These are phyloP conservation scores for Sarcophaga caerulescens DNA, from an alignment of 2,888 invertebrate species.

Conservation along the genomic window DNA sequence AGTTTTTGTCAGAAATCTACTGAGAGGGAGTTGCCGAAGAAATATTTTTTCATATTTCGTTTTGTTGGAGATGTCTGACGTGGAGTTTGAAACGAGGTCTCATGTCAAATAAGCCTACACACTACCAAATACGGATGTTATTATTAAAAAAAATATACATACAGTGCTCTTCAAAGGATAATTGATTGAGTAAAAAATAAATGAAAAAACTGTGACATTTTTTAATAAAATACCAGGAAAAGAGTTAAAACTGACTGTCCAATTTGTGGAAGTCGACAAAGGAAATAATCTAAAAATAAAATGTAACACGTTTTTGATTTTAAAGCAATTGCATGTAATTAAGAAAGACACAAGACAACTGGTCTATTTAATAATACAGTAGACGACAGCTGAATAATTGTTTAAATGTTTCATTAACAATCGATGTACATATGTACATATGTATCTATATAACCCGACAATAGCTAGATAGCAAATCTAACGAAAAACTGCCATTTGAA, in stretches of 20 bases:
- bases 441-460: not conserved
- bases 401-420: slow-evolving; percentile 20
- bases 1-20: too few species aligned
- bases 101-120: too few species aligned
- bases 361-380: slow-evolving; percentile 10
- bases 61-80: too few species aligned
- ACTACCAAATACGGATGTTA: too few species aligned
- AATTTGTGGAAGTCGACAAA: slow-evolving; percentile 39
- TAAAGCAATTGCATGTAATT: slow-evolving; percentile 33
- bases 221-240: not conserved
- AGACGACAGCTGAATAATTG: slow-evolving; percentile 47
- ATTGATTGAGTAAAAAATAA: not conserved
- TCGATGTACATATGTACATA: not conserved
- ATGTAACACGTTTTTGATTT: slow-evolving; percentile 54
- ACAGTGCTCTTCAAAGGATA: too few species aligned
- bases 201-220: slow-evolving; percentile 22
- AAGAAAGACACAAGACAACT: slow-evolving; percentile 44
- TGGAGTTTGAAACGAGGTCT: too few species aligned
- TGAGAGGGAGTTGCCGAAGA: too few species aligned
- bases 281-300: slow-evolving; percentile 9
- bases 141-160: too few species aligned
- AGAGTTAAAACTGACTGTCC: not conserved
- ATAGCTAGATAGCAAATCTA: not conserved
- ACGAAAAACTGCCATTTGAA: not conserved
- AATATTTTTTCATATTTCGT: too few species aligned